Evolutionary conservation across 2,888 invertebrate species (phyloP).

Genomic region (Lutraria lutraria): DNA sequence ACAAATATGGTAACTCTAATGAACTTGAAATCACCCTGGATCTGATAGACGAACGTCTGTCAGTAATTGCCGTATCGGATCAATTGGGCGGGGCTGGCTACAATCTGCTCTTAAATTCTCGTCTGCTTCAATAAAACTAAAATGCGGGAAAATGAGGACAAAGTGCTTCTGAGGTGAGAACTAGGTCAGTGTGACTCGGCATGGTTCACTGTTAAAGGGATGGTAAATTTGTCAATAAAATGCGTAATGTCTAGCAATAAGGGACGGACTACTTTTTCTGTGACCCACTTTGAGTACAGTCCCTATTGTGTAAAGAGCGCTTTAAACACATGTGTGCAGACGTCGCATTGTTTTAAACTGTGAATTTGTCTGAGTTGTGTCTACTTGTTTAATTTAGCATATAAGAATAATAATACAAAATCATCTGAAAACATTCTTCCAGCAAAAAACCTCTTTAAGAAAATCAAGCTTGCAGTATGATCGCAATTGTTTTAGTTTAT

Average conservation of each 20-base stretch:
- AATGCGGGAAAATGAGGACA: conserved; percentile 46
- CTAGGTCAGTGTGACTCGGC: conserved; percentile 42
- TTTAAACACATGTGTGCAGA: background rate
- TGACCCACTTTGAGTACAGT: background rate
- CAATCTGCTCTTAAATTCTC: conserved; percentile 33
- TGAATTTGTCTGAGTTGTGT: background rate
- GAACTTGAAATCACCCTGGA: conserved; percentile 37
- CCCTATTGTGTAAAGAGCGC: background rate
- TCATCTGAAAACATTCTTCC: too few species aligned
- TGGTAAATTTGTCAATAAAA: conserved; percentile 9
- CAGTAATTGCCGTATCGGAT: conserved; percentile 32
- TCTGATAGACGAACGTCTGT: conserved; percentile 11
- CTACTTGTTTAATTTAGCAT: background rate
- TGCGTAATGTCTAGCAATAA: background rate
- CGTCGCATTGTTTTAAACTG: background rate
- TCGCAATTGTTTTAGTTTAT: too few species aligned
- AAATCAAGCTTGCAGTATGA: too few species aligned
- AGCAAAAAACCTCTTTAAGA: too few species aligned
- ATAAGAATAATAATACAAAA: too few species aligned
- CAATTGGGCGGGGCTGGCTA: conserved; percentile 29
- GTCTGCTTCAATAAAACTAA: conserved; percentile 36
- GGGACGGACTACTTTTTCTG: conserved; percentile 35
- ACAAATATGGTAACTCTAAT: background rate
- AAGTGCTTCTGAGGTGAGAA: conserved; percentile 26
- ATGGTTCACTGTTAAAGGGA: conserved; percentile 15